Conservation (phyloP, 2,113 vertebrate genomes). For the Prionailurus viverrinus region DNA sequence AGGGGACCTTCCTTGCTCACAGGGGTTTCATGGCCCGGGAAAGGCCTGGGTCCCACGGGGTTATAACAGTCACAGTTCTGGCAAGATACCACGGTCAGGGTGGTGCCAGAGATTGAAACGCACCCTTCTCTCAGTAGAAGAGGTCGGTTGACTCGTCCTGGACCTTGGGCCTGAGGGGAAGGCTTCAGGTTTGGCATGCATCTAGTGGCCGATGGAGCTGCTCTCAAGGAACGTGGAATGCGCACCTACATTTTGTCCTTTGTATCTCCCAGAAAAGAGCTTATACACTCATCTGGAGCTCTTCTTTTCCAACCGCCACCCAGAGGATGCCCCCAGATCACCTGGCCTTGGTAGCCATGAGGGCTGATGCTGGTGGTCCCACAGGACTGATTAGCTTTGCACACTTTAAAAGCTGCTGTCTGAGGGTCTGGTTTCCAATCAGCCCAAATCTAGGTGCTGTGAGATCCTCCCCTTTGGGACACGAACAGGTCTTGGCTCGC, state of each 20-base stretch:
- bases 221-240: not conserved
- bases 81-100: too few relatives aligned
- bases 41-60: not conserved
- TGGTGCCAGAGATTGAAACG: not conserved
- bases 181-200: not conserved
- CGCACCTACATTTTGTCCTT: too few relatives aligned
- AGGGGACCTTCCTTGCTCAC: not conserved
- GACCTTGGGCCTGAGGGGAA: not conserved
- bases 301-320: not conserved
- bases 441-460: not conserved
- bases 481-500: not conserved
- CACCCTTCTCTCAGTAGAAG: not conserved
- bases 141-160: too few relatives aligned
- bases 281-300: not conserved
- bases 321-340: not conserved
- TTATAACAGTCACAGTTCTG: not conserved
- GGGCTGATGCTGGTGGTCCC: not conserved
- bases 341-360: not conserved
- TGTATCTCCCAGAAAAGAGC: not conserved
- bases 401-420: not conserved
- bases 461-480: not conserved
- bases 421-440: not conserved
- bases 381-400: not conserved
- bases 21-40: accelerated
- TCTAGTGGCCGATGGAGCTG: not conserved